Base-by-base conservation (phyloP, 2,888 invertebrate genomes). In the Agriopis leucophaearia region DNA sequence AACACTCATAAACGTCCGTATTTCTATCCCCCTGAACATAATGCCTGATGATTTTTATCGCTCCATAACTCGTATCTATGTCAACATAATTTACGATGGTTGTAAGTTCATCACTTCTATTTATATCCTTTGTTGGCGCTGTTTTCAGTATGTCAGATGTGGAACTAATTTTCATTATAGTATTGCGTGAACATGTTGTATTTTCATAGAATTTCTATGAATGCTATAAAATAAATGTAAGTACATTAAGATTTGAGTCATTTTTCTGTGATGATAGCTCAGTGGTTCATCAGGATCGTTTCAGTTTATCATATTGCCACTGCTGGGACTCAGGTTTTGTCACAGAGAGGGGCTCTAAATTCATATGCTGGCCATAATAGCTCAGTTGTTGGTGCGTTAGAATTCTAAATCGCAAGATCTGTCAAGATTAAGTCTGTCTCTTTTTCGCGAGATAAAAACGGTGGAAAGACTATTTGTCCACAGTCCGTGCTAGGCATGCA, bases 101-200 rank as follows among this genome's bases (percentile, higher is more conserved):
- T 70, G 78, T 80, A 78, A 76, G 76, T 77, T 78, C 80, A 83
- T 83, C 79, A 80, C 77, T 69, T 80, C 84, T 86, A 86, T 88
- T 86, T 82, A 86, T 86, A 85, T 77, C 75, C 67, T 66, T 72
- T 77, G 78, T 78, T 79, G 78, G 77, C 74, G 74, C 73, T 75
- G 73, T 72, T 67, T 70, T n/a, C 58, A 66, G 40, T 61, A 8
- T 50, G 55, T 18, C 27, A 47, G 55, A 44, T 40, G 45, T 48
- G 42, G n/a, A 48, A 56, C 42, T 44, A 36, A 48, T 36, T 60
- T 50, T 58, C 15, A 44, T 50, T 42, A 42, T 18, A 27, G 16
- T 16, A 13, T 40, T 8, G 35, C 13, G 38, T 54, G 10, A 10
- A 38, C 15, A 7, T 38, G 0, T 7, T 38, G 12, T 35, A 36